A percentile compares a stretch with the other conserved stretches of the same genome.
phyloP scores from a whole-genome alignment of 2,797 vertebrate species.

The Labroides dimidiatus region DNA sequence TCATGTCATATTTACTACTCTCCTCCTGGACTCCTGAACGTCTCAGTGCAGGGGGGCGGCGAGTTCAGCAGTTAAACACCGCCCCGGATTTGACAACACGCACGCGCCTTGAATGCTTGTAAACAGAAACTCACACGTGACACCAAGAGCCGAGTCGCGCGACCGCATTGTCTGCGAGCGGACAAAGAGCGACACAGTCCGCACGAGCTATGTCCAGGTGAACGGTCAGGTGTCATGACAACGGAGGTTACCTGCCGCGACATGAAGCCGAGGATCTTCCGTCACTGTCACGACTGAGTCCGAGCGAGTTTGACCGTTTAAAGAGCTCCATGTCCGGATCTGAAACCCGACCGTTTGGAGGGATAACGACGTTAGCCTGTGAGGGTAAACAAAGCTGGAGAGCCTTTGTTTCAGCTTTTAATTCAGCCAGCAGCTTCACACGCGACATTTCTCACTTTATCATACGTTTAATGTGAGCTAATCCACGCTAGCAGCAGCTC shows the following conservation, averaged over 20 bases:
- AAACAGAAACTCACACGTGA: conserved; percentile 92
- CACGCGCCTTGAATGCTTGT: conserved; percentile 84
- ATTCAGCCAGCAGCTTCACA: neutral
- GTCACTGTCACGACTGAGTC: conserved; percentile 12
- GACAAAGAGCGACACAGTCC: conserved; percentile 59
- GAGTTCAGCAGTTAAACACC: conserved; percentile 54
- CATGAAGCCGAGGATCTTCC: conserved; percentile 3
- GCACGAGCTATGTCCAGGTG: conserved; percentile 47
- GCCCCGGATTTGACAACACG: conserved; percentile 74
- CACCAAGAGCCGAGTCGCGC: conserved; percentile 69
- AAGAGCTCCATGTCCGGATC: conserved; percentile 43
- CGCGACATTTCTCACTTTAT: conserved; percentile 20
- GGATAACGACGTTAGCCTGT: conserved; percentile 32
- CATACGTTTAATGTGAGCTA: conserved; percentile 12
- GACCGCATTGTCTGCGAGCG: conserved; percentile 72
- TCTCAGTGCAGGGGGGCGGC: conserved; percentile 5
- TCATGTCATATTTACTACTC: neutral
- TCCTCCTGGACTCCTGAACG: neutral
- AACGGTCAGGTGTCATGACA: conserved; percentile 55
- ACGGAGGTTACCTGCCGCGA: conserved; percentile 24
- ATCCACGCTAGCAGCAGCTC: conserved; percentile 35
- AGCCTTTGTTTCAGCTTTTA: conserved; percentile 54
- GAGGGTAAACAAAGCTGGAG: conserved; percentile 53
- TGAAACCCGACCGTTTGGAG: neutral
- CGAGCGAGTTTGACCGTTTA: conserved; percentile 7